Base-by-base conservation (phyloP, 2,797 vertebrate genomes). In the Neopelma chrysocephalum region DNA sequence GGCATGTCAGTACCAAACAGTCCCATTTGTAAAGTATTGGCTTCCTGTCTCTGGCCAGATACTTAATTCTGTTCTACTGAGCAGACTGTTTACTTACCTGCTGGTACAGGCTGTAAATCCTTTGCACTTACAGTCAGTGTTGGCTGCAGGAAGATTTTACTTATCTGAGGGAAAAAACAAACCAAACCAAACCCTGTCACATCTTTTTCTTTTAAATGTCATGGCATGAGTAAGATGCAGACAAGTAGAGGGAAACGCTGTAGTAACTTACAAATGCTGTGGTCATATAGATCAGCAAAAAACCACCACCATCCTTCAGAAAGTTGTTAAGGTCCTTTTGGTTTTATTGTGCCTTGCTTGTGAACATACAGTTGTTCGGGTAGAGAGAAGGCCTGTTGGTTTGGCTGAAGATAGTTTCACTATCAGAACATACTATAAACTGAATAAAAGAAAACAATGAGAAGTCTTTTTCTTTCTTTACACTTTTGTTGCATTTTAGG, bases 21-120 rank as follows among this genome's bases (percentile, higher is more conserved):
- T 88, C 73, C 76, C 87, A 79, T 97, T 97, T 97, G 82, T 97
- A 90, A 93, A 89, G 42, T 97, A 97, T 97, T 97, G 97, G 88
- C 75, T 97, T 98, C 97, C 95, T 97, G 96, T 98, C 97, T 96
- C 62, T 93, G 82, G 36, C 81, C 5, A 3, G 81, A 70, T 95
- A 81, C 77, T 97, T 97, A 93, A 97, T 97, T 97, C 89, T 57
- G 25, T 68, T 95, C 76, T 71, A 53, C 85, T 97, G 91, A 93
- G 75, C 91, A 94, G 87, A 85, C 72, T 90, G 93, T 96, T 96
- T 98, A 77, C 97, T 98, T 97, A 95, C 90, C 66, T 97, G 50
- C 73, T 96, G 69, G 57, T 95, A 73, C 29, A 34, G 89, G 20
- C 80, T 92, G 66, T 97, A 97, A 97, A 96, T 98, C 45, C 54